Conservation (phyloP, 2,797 vertebrate species). For the Acrossocheilus fasciatus region DNA sequence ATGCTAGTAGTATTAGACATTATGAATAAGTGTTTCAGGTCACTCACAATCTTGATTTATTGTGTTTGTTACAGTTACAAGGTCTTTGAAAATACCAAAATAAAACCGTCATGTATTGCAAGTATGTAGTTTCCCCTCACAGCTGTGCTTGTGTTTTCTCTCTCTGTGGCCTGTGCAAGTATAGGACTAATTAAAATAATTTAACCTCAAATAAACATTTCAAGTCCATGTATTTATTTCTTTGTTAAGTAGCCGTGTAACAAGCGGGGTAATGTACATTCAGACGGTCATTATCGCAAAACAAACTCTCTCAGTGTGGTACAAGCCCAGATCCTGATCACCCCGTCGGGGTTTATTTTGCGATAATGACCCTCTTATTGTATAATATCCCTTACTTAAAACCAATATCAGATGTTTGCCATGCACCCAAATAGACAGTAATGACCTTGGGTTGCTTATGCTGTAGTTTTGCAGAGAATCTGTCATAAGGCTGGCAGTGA, state of each 20-base stretch:
- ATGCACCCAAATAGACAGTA: constrained; percentile 18
- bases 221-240: background rate
- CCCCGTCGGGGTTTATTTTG: background rate
- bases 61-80: background rate
- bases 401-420: constrained; percentile 4
- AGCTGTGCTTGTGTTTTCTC: constrained; percentile 7
- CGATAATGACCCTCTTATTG: constrained; percentile 1
- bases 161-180: background rate
- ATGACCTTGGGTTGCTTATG: constrained; percentile 52
- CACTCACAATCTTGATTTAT: background rate
- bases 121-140: background rate
- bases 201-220: constrained; percentile 7
- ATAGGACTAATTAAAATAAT: background rate
- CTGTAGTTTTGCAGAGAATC: constrained; percentile 29
- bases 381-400: constrained; percentile 18
- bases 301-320: background rate
- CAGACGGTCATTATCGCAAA: background rate
- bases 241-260: constrained; percentile 20
- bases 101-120: background rate
- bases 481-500: constrained; percentile 33
- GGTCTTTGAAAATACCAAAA: background rate
- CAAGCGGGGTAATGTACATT: constrained; percentile 9
- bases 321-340: background rate
- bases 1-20: background rate
- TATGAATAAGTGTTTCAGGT: background rate